phyloP scores from a whole-genome alignment of 2,888 invertebrate genomes.

The Cheilosia pagana region DNA sequence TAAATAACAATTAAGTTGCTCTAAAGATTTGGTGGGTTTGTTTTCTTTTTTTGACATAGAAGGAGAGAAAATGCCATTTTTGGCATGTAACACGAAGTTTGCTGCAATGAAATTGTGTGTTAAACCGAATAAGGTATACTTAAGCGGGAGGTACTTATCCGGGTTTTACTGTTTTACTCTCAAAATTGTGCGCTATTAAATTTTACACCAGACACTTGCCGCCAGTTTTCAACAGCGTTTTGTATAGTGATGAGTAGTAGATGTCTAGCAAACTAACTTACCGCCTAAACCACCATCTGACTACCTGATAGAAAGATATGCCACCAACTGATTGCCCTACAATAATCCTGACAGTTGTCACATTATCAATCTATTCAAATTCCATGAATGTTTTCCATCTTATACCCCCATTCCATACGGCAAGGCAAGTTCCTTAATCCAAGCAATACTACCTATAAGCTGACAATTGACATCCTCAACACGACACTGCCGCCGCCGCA shows the following conservation, averaged over 20 bases:
- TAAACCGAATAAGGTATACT: no score
- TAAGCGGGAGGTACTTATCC: no score
- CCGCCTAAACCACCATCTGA: background rate
- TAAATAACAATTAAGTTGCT: no score
- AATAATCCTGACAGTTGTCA: background rate
- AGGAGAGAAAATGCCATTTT: no score
- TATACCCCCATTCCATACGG: background rate
- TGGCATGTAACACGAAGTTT: no score
- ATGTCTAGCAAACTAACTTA: background rate
- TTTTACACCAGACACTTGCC: no score
- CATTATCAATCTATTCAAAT: background rate
- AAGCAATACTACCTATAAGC: constrained; percentile 16
- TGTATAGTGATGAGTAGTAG: background rate
- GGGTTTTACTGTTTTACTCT: no score
- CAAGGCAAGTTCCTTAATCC: constrained; percentile 17
- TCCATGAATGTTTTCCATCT: background rate
- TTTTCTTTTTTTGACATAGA: no score
- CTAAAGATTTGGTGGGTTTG: no score
- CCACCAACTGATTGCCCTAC: background rate
- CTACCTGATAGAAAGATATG: background rate
- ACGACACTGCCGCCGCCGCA: constrained; percentile 24
- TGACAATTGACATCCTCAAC: constrained; percentile 56
- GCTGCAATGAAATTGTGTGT: no score
- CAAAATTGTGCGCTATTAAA: no score
- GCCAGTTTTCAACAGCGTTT: background rate